Base-by-base conservation (phyloP, 2,888 invertebrate genomes). In the Crocallis elinguaria region DNA sequence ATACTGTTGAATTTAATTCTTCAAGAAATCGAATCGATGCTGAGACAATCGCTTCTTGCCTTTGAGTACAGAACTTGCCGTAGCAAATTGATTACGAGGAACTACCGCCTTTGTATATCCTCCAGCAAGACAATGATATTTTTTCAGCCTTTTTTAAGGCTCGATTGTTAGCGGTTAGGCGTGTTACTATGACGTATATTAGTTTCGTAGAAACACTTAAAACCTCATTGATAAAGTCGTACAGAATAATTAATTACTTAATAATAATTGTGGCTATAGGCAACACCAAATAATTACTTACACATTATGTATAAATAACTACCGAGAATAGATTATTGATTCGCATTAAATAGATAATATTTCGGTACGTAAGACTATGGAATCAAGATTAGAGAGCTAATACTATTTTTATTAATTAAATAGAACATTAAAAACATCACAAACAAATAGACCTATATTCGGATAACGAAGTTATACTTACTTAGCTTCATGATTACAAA, bases 1-100 rank as follows among this genome's bases (percentile, higher is more conserved):
- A 7, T 23, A 23, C 8, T 7, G 14, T 51, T 13, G 39, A 48
- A 33, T 38, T 44, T 25, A 35, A 43, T 51, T 46, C 39, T 55
- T 48, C 49, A 39, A 41, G 45, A 43, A 52, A 43, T 23, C 14
- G 41, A 46, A 49, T 55, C 59, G 52, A 45, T 37, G 45, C 33
- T 23, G 27, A 57, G 61, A 67, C 82, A 85, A 85, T 84, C 67
- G 77, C 64, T 74, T 79, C 86, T 86, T 86, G 87, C 86, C 75
- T 70, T 53, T 67, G 62, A 62, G 69, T 77, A 85, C 84, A 76
- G 74, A 82, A 77, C 57, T 51, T 39, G 64, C 51, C 69, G 71
- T 71, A 71, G 75, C 77, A 79, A 81, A 79, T 74, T 74, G 73
- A 66, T 71, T 86, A 79, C 84, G 73, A 70, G 78, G 86, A 86